Percentiles rank a stretch among this genome's conserved stretches.
Evolutionary conservation across 2,797 vertebrate species (phyloP).

Genomic region (Taeniopygia guttata): DNA sequence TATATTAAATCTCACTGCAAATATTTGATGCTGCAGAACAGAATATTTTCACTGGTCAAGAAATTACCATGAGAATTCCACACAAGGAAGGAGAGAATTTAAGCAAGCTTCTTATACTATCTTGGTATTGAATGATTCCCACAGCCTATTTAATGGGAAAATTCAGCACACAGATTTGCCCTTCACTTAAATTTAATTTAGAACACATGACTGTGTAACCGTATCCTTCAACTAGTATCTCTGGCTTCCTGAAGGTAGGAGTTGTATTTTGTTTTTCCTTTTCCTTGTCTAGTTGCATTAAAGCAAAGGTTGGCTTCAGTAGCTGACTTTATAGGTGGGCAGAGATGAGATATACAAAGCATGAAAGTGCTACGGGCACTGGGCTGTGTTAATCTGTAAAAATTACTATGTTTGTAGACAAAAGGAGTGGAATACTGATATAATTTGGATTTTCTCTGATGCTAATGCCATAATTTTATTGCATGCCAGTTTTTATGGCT

Average conservation of each 20-base stretch:
- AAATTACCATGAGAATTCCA: conserved; percentile 9
- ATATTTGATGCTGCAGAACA: background rate
- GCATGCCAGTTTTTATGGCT: background rate
- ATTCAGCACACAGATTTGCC: background rate
- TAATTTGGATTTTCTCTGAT: background rate
- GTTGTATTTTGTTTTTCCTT: background rate
- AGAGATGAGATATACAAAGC: background rate
- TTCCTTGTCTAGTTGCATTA: background rate
- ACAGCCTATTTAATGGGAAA: background rate
- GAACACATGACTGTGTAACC: background rate
- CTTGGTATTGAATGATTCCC: background rate
- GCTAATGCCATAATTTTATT: background rate
- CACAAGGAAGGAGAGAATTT: background rate
- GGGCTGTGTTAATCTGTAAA: background rate
- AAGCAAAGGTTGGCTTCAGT: background rate
- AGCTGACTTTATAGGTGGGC: background rate
- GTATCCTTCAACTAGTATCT: background rate
- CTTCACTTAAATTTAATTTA: conserved; percentile 3
- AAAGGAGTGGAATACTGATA: background rate
- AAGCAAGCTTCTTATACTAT: background rate
- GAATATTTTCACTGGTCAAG: background rate
- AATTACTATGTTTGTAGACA: background rate
- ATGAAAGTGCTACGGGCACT: background rate
- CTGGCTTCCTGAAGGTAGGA: background rate
- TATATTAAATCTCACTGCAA: conserved; percentile 20